Evolutionary conservation across 2,113 vertebrate species (phyloP).

Genomic region (Pardalotus punctatus): DNA sequence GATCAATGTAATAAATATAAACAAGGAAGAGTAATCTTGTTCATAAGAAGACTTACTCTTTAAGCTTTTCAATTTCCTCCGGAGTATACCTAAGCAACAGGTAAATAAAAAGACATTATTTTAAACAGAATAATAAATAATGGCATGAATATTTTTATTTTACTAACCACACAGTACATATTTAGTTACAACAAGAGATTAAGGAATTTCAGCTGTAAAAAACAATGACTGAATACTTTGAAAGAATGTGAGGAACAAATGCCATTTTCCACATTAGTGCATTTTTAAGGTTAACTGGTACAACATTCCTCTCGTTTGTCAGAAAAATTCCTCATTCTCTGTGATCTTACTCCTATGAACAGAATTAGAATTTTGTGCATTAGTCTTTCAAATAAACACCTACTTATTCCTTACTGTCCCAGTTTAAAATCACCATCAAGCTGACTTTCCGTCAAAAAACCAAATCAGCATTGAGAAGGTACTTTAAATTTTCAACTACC

Average conservation of each 20-base stretch:
- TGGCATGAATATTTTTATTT: neutral
- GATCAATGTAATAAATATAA: neutral
- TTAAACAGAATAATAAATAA: neutral
- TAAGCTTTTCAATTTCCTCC: constrained; percentile 94
- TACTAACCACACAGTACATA: neutral
- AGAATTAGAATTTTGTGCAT: neutral
- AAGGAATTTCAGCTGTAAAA: neutral
- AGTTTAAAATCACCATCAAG: neutral
- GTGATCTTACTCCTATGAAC: neutral
- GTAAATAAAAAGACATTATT: constrained; percentile 37
- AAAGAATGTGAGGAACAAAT: neutral
- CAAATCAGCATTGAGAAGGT: neutral
- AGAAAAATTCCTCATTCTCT: neutral
- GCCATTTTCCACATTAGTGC: neutral
- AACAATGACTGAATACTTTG: neutral
- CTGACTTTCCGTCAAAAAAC: neutral
- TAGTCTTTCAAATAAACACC: neutral
- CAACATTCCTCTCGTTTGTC: neutral
- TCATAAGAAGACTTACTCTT: constrained; percentile 85
- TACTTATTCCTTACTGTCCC: neutral
- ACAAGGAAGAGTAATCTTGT: neutral
- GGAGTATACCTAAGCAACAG: constrained; percentile 84
- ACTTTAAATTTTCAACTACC: neutral
- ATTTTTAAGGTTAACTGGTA: neutral
- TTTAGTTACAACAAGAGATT: neutral